Percentiles rank a stretch among this genome's conserved stretches.
Conservation (phyloP, 2,888 invertebrate species). For the Drosophila histrio region DNA sequence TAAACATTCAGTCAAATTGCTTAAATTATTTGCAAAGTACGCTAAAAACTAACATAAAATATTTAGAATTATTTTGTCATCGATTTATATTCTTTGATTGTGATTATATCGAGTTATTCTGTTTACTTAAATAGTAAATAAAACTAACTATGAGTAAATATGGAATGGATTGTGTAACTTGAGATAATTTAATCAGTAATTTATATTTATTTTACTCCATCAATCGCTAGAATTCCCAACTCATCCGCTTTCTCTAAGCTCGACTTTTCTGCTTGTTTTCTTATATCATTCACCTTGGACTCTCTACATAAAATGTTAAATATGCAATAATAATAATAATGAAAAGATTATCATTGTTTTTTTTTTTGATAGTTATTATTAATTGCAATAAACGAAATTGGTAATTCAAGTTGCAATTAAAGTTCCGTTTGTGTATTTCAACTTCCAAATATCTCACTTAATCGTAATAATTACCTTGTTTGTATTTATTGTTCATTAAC, state of each 20-base stretch:
- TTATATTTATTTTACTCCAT: no score
- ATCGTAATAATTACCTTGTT: background rate
- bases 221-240: no score
- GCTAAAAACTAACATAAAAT: slow-evolving; percentile 29
- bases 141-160: no score
- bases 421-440: background rate
- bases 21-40: slow-evolving; percentile 28
- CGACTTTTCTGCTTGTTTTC: no score
- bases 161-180: no score
- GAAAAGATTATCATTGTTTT: no score
- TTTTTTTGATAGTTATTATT: background rate
- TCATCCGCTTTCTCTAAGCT: no score
- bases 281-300: no score
- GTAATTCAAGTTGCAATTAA: background rate
- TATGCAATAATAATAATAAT: no score
- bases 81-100: background rate
- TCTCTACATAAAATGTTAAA: no score
- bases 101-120: background rate
- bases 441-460: background rate
- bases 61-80: background rate
- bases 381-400: background rate
- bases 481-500: slow-evolving; percentile 12
- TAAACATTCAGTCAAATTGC: background rate
- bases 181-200: no score
- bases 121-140: no score